Base-by-base conservation (phyloP, 1,140 invertebrate genomes). In the Eumeta japonica region DNA sequence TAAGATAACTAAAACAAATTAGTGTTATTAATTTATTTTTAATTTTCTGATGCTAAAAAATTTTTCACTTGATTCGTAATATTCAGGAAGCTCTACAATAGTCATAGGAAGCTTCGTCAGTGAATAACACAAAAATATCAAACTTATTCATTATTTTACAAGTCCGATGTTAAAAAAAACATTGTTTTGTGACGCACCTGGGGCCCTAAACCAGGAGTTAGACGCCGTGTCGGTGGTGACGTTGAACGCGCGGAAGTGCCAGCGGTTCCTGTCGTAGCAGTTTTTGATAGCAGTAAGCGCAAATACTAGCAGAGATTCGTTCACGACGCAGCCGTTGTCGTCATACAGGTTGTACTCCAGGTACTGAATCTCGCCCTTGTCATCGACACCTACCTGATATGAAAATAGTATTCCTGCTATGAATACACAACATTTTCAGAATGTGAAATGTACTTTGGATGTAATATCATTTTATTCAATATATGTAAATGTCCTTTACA, bases 281-380 rank as follows among this genome's bases (percentile, higher is more conserved):
- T 66, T 71, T 20, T 45, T 40, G 14, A 53, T 56, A 2, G 39
- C 29, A 9, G 46, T 53, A 12, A 41, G 9, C 0, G 37, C 44
- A 3, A 58, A 28, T 1, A 29, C 7, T 0, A 46, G 39, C 0
- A 65, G 18, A 1, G 60, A 48, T 45, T 87, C 84, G 41, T 85
- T 85, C 0, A 75, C 61, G 7, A 54, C 50, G 28, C 56, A 76
- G 0, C 87, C 87, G 10, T 72, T 61, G 53, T 89, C 86, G 47
- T 79, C 71, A 48, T 81, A 86, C 11, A 82, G 57, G 1, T 75
- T 65, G 4, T 63, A 65, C 32, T 83, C 70, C 4, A 86, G 44
- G 19, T 79, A 80, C 16, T 85, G 81, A 12, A 88, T 83, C 37
- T 74, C 73, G 3, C 86, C 87, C 3, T 64, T 52, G 2, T 78